These are phyloP conservation scores for Scortum barcoo DNA, from an alignment of 2,113 vertebrate species.

Conservation along the genomic window DNA sequence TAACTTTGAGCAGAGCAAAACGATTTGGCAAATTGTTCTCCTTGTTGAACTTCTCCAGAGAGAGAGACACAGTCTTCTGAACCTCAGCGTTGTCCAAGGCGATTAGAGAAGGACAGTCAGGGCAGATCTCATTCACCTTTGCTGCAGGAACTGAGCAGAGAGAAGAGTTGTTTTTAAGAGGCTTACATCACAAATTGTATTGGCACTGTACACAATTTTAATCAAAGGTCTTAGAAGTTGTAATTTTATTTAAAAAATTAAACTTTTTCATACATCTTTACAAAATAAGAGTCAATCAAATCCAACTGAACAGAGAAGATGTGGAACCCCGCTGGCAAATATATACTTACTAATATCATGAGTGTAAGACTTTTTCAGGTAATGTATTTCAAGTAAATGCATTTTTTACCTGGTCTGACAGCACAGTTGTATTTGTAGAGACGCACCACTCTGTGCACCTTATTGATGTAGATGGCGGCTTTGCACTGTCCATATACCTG, in stretches of 20 bases:
- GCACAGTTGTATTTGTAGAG: slow-evolving; percentile 82
- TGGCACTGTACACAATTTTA: neutral
- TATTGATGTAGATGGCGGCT: slow-evolving; percentile 78
- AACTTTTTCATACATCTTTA: neutral
- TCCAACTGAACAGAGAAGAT: neutral
- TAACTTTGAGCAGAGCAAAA: slow-evolving; percentile 73
- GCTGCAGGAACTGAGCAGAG: slow-evolving; percentile 64
- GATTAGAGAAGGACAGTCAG: slow-evolving; percentile 62
- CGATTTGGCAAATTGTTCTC: slow-evolving; percentile 68
- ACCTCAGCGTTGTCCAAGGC: neutral
- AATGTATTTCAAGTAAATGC: neutral
- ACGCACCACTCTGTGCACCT: slow-evolving; percentile 74
- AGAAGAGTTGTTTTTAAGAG: neutral
- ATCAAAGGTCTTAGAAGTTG: too few species aligned
- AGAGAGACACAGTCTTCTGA: slow-evolving; percentile 42
- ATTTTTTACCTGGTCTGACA: slow-evolving; percentile 80
- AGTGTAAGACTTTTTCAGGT: too few species aligned
- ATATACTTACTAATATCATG: too few species aligned
- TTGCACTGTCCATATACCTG: slow-evolving; percentile 86
- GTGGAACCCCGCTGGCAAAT: neutral
- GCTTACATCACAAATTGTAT: neutral
- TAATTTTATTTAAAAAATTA: too few species aligned
- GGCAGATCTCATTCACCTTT: neutral
- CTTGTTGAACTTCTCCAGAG: slow-evolving; percentile 80
- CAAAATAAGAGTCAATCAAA: neutral